Base-by-base conservation (phyloP, 35 echinoderm and acorn worm genomes). In the Eucidaris tribuloides region DNA sequence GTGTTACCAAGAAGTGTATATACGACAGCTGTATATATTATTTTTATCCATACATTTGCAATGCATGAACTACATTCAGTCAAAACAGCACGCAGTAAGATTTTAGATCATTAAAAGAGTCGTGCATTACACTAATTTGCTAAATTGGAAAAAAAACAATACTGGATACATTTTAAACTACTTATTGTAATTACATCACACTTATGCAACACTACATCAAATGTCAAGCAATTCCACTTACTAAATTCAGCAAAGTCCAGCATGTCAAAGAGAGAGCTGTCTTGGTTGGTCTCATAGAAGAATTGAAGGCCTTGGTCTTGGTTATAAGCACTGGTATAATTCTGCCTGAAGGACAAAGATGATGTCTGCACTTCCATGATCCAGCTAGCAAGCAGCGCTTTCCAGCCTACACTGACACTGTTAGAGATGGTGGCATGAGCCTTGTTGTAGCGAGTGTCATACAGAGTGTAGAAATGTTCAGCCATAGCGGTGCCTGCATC, bases 391-490 rank as follows among this genome's bases (percentile, higher is more conserved):
- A 20, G 43, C 37, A 40, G 66, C 7, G 37, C 43, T 40, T 72
- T 72, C 66, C 66, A 72, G 37, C 66, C 66, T 4, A 35, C 40
- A 22, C 36, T 29, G 28, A 72, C 43, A 0, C 13, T 72, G 66
- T 72, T 72, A 24, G 66, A 72, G 27, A 72, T 35, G 24, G 32
- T 72, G 37, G 37, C 66, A 11, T 72, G 66, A 18, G 32, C 33
- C 43, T 72, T 72, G 66, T 15, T 72, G 66, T 72, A 72, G 43
- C 66, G 66, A 3, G 66, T 72, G 66, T 72, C 66, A 22, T 72
- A 72, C 0, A 43, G 33, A 6, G 66, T 72, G 66, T 40, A 72
- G 1, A 35, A 25, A 43, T 72, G 66, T 5, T 43, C 33, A 5
- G 43, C 18, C 19, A 18, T 17, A 0, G 66, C 28, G 23, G 66